Evolutionary conservation across 2,797 vertebrate genomes (phyloP), one percentile per base, ranked within the genome.

Genomic region (Pipistrellus pygmaeus): DNA sequence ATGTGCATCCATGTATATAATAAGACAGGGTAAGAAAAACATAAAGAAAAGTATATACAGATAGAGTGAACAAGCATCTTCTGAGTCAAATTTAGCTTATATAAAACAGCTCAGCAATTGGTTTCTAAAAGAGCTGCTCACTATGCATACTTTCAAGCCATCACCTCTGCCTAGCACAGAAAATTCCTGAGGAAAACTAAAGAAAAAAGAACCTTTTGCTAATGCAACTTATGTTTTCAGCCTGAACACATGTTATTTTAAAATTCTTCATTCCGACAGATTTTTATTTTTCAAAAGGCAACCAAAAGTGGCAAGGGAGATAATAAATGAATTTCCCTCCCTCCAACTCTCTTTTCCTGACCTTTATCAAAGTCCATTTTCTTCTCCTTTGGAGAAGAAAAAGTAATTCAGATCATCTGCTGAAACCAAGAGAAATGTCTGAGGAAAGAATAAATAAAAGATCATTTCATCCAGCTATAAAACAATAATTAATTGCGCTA

Each of bases 301-400:
- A 60, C 3, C 23, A 60, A 66, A 92, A 53, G 62, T 93, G 48
- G 27, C 95, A 86, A 88, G 71, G 60, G 78, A 92, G 48, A 84
- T 81, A 91, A 83, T 85, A 81, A 88, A 78, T 95, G 62, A 92
- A 94, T 94, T 93, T 81, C 4, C 57, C 23, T 89, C 44, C 78
- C 48, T 92, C 89, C 83, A 71, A 14, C 51, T 94, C 60, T 91
- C 81, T 88, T 90, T 91, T 69, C 25, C 81, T 97, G 92, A 96
- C 96, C 95, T 96, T 96, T 96, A 95, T 96, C 92, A 96, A 94
- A 96, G 66, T 95, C 75, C 53, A 89, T 30, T 93, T 87, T 90
- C 57, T 83, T 82, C 51, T 90, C 84, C 73, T 91, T 75, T 86
- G 38, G 44, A 81, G 48, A 23, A 66, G 12, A 83, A 86, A 81